Conservation (phyloP, 35 echinoderm and acorn worm species). For the Hemicentrotus pulcherrimus region DNA sequence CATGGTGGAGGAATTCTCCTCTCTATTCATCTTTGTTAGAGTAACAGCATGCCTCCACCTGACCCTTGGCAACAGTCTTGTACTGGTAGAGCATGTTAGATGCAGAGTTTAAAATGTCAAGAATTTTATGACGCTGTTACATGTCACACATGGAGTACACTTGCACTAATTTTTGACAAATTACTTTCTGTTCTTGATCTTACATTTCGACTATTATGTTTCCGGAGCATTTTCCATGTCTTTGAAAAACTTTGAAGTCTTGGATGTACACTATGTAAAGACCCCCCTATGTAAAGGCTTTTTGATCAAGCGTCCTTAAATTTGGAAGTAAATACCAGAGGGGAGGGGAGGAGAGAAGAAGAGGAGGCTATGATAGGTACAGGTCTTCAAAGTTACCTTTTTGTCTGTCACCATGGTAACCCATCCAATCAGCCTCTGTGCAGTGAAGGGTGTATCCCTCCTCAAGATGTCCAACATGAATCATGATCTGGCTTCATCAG, state of each 20-base stretch:
- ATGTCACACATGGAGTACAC: neutral
- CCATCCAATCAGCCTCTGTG: neutral
- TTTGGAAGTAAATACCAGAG: too few relatives aligned
- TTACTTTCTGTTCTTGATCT: conserved; percentile 18
- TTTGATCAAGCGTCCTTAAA: neutral
- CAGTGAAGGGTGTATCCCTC: neutral
- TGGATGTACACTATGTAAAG: neutral
- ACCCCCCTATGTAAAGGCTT: neutral
- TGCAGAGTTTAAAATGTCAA: neutral
- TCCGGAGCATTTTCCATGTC: neutral
- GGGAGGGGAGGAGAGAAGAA: too few relatives aligned
- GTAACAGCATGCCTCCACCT: neutral
- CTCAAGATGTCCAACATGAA: neutral
- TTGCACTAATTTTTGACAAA: conserved; percentile 14
- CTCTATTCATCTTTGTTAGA: neutral
- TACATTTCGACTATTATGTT: neutral
- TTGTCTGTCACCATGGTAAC: neutral
- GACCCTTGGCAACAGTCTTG: neutral
- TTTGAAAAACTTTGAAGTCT: neutral
- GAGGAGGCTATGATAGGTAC: too few relatives aligned
- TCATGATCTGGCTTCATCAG: neutral
- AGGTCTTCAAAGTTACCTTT: neutral
- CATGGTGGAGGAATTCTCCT: neutral
- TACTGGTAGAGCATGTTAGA: neutral
- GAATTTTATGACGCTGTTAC: neutral